These are phyloP conservation scores for Sphecodes monilicornis DNA, from an alignment of 2,888 invertebrate species.

Conservation along the genomic window DNA sequence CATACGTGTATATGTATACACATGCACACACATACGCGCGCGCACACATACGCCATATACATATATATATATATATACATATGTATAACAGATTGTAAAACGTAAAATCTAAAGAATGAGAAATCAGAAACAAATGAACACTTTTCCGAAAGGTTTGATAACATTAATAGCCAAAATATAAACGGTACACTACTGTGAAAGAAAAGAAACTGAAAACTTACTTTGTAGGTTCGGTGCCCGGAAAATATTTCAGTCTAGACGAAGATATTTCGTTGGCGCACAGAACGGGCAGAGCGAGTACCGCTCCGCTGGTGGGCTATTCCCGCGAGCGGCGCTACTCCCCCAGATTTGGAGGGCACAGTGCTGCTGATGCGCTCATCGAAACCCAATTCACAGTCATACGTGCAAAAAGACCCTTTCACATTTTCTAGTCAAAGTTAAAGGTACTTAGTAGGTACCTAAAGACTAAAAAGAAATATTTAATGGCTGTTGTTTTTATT, in stretches of 20 bases:
- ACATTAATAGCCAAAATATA: neutral
- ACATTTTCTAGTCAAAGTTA: slow-evolving; percentile 24
- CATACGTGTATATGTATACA: neutral
- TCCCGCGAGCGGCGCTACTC: slow-evolving; percentile 82
- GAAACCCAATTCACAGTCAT: slow-evolving; percentile 45
- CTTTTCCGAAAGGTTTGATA: slow-evolving; percentile 15
- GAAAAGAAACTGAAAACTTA: slow-evolving; percentile 73
- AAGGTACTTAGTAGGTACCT: neutral
- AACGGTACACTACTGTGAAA: neutral
- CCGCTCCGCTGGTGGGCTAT: slow-evolving; percentile 79
- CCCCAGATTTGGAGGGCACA: slow-evolving; percentile 68
- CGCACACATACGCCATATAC: neutral
- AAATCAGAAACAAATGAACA: slow-evolving; percentile 22
- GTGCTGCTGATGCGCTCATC: slow-evolving; percentile 56
- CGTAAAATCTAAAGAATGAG: slow-evolving; percentile 45
- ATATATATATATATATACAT: neutral
- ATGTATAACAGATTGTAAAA: slow-evolving; percentile 56
- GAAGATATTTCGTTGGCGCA: slow-evolving; percentile 81
- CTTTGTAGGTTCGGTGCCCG: slow-evolving; percentile 79
- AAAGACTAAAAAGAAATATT: neutral
- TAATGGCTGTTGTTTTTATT: neutral
- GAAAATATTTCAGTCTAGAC: slow-evolving; percentile 82
- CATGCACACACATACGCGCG: neutral
- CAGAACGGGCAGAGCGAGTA: slow-evolving; percentile 82
- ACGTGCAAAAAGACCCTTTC: slow-evolving; percentile 41